phyloP scores from a whole-genome alignment of 2,888 invertebrate species.

The Aplocera efformata region DNA sequence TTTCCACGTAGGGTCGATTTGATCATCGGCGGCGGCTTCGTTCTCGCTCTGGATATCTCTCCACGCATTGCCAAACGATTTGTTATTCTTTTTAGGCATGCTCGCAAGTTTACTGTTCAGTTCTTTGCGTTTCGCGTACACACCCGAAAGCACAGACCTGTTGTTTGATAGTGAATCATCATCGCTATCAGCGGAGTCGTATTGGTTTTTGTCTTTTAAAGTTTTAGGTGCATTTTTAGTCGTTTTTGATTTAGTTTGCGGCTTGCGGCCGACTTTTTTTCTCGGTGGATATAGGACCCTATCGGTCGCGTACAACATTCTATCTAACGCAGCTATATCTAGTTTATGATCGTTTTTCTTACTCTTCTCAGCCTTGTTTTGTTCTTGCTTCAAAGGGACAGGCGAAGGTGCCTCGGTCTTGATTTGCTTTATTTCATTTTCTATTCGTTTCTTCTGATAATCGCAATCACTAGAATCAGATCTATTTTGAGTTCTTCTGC shows the following conservation, averaged over 20 bases:
- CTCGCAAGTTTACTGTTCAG: slow-evolving; percentile 67
- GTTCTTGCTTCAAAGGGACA: slow-evolving; percentile 68
- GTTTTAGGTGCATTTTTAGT: slow-evolving; percentile 57
- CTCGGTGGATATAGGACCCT: slow-evolving; percentile 89
- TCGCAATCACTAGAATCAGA: slow-evolving; percentile 74
- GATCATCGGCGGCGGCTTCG: slow-evolving; percentile 77
- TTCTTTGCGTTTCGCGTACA: slow-evolving; percentile 75
- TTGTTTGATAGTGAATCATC: slow-evolving; percentile 58
- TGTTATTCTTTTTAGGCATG: slow-evolving; percentile 60
- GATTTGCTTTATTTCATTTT: slow-evolving; percentile 70
- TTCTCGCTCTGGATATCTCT: slow-evolving; percentile 74
- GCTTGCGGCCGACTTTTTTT: slow-evolving; percentile 86
- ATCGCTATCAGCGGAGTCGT: slow-evolving; percentile 67
- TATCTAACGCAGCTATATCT: slow-evolving; percentile 82
- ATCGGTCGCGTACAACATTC: slow-evolving; percentile 86
- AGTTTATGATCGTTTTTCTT: slow-evolving; percentile 70
- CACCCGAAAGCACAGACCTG: slow-evolving; percentile 70
- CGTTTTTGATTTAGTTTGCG: slow-evolving; percentile 67
- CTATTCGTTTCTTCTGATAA: slow-evolving; percentile 64
- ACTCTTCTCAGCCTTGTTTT: slow-evolving; percentile 61
- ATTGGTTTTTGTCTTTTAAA: slow-evolving; percentile 69
- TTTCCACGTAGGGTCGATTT: slow-evolving; percentile 82
- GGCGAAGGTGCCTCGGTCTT: slow-evolving; percentile 75
- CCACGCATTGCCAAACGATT: slow-evolving; percentile 66
- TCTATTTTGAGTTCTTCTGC: slow-evolving; percentile 68